Base-by-base conservation (phyloP, 2,113 vertebrate species). In the Phodopus roborovskii region DNA sequence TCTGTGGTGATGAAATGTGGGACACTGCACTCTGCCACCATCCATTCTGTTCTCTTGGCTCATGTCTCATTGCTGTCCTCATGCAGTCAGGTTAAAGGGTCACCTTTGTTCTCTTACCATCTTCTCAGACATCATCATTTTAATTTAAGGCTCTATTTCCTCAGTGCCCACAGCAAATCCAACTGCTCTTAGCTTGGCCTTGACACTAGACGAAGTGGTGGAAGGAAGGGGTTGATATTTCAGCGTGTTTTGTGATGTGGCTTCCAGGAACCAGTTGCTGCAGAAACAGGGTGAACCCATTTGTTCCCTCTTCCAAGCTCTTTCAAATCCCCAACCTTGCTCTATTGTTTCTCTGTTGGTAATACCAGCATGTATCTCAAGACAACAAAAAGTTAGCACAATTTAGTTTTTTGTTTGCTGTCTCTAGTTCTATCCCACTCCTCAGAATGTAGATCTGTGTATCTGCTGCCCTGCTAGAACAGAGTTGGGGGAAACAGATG, bases 211-310 rank as follows among this genome's bases (percentile, higher is more conserved):
- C 30, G 26, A 66, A 88, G 79, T 26, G 3, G 50, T 71, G 64
- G 50, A 62, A 83, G 73, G 79, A 86, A 22, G 48, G 56, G 39
- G 48, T 5, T 73, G 64, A 11, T n/a, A 68, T 91, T 83, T 94
- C 19, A 87, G 60, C 56, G 50, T 53, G 36, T 75, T 97, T 94
- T 92, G 87, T 73, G 82, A 0, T 1, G 5, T 70, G n/a, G 62
- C 56, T 91, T 95, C 86, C 83, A 92, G 91, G 71, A 96, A 53
- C n/a, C 39, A n/a, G n/a, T 0, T 83, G 68, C 73, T 74, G 5
- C 68, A 56, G n/a, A 91, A 94, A 89, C 6, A 60, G 39, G 70
- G 53, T 0, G 0, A 53, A 13, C 50, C 64, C 5, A 53, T 70
- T 36, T 33, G 19, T 70, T 20, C 64, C 66, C 45, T 87, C 60